Conservation (phyloP, 2,888 invertebrate species). For the Drosophila aldrichi region DNA sequence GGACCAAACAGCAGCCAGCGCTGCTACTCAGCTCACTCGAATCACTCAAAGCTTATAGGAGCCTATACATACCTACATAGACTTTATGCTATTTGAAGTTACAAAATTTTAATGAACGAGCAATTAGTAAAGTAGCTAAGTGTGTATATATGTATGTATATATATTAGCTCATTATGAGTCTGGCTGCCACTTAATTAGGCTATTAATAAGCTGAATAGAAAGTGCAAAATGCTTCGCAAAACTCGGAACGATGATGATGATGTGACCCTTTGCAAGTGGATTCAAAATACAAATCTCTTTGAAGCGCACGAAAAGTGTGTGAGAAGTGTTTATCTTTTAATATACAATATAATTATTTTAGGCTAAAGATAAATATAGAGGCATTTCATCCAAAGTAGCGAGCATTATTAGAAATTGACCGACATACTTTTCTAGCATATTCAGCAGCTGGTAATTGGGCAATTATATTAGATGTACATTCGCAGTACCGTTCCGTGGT, state of each 20-base stretch:
- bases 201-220: slow-evolving; percentile 2
- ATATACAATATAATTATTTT: background rate
- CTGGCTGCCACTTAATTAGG: background rate
- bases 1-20: background rate
- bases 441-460: background rate
- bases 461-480: background rate
- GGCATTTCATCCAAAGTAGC: too few species aligned
- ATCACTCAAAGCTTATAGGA: background rate
- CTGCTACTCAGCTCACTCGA: background rate
- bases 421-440: too few species aligned
- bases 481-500: background rate
- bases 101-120: background rate
- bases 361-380: background rate
- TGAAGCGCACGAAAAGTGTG: background rate
- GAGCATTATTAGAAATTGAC: too few species aligned
- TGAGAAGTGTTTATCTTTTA: background rate
- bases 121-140: slow-evolving; percentile 5
- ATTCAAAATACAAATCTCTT: background rate
- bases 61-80: background rate
- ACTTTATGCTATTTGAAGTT: background rate
- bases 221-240: background rate
- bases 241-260: background rate
- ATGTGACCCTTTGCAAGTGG: background rate
- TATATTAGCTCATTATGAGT: background rate
- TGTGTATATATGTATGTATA: too few species aligned